Evolutionary conservation across 2,113 vertebrate genomes (phyloP).

Genomic region (Lanius collurio): DNA sequence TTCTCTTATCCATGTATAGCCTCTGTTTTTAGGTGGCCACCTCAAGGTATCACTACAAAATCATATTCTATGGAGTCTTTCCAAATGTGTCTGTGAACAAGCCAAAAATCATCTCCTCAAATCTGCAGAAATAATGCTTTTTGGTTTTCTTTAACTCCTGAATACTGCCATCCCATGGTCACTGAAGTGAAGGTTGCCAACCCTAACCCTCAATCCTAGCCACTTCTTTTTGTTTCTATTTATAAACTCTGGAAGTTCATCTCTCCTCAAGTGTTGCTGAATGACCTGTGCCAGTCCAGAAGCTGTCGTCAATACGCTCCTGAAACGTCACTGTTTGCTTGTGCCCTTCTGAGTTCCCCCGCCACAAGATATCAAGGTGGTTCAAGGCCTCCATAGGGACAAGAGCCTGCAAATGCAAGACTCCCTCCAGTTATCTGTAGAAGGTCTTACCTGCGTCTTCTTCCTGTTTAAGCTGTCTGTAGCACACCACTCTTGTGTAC

Average conservation of each 20-base stretch:
- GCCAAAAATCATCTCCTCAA: not conserved
- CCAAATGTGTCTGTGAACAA: not conserved
- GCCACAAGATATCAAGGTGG: not conserved
- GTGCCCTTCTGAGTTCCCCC: not conserved
- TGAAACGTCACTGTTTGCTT: not conserved
- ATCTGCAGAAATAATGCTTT: rapidly evolving
- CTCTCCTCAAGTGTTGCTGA: not conserved
- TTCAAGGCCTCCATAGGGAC: not conserved
- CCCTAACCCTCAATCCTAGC: not conserved
- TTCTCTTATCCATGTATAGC: too few species aligned
- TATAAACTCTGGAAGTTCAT: not conserved
- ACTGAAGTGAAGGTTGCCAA: not conserved
- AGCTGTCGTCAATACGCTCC: not conserved
- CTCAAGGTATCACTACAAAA: not conserved
- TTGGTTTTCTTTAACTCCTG: rapidly evolving
- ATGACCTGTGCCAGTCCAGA: not conserved
- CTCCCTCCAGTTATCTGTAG: not conserved
- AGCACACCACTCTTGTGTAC: not conserved
- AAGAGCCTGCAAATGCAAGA: not conserved
- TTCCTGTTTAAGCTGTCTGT: not conserved
- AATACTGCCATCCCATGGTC: not conserved
- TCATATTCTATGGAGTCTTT: not conserved
- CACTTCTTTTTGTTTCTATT: not conserved
- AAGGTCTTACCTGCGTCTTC: not conserved
- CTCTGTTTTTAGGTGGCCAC: too few species aligned